Base-by-base conservation (phyloP, 2,888 invertebrate genomes). In the Andricus curvator region DNA sequence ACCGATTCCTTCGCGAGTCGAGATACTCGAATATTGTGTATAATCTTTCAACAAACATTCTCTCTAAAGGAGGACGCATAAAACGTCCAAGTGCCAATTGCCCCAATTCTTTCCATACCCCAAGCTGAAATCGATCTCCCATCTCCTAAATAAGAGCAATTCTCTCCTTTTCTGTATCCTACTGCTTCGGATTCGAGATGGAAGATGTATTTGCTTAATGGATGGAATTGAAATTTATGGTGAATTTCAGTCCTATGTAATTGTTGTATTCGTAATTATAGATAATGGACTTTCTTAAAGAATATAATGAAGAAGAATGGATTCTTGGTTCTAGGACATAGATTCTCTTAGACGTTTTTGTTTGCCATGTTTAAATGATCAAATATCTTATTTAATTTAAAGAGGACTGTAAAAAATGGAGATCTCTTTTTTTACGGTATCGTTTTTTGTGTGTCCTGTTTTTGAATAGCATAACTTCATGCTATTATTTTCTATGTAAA, bases 21-120 rank as follows among this genome's bases (percentile, higher is more conserved):
- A 8, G 8, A 33, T 20, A 48, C 48, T 68, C 22, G 44, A 41
- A 48, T 65, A 29, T 67, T 67, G 37, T 37, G 37, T 37, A n/a
- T 41, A 37, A n/a, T 11, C 11, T 67, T 41, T 4, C 20, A 67
- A 13, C n/a, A 37, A 67, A 67, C 66, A 67, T 2, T 20, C 33
- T 33, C 70, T 56, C 33, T 74, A 37, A 74, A 33, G 74, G 33
- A 67, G 66, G 6, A 41, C 56, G 74, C 51, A 51, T 74, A 74
- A 29, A 74, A 74, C 20, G 33, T 74, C 33, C 29, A 74, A 51
- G 74, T 74, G 33, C 33, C 74, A 74, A 74, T 74, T 70, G 70
- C 70, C 70, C 70, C 70, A 70, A 70, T 70, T 70, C 70, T 70
- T 70, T 74, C 56, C 33, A 56, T 33, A 51, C 56, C 74, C 74